Evolutionary conservation across 2,113 vertebrate genomes (phyloP), one percentile per base, ranked within the genome.

Genomic region (Ptyas mucosa): DNA sequence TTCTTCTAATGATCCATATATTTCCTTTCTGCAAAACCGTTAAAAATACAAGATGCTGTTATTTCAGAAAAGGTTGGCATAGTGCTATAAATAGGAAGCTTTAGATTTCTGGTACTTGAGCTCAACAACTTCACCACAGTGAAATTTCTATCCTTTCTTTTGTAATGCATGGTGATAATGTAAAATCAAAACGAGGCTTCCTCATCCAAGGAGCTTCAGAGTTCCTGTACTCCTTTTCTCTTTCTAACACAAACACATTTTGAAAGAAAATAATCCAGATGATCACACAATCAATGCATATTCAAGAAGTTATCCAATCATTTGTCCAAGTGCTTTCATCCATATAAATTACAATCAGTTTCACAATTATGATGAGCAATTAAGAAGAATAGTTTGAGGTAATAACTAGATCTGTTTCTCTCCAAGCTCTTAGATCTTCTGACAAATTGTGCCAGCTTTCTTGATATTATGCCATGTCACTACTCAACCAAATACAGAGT

Each of bases 231-330:
- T 21, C 8, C 20, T 81, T 81, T 81, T 81, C 75, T 21, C 18
- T 81, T 46, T 81, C 34, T 81, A 43, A 81, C 75, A 81, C 75
- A 81, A 81, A 81, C 34, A 85, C 51, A 43, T 43, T 75, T 81
- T 24, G 34, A 85, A 55, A 91, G 69, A 85, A 85, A 85, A 91
- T 85, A 55, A 91, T 55, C 69, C 90, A 46, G 51, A 24, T 81
- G 52, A 34, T 90, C 61, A 85, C 23, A 85, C 90, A 85, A 54
- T 26, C 51, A 54, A 91, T 85, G 34, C 34, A 91, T 91, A 91
- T 91, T 91, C 90, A 91, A 91, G 90, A 26, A 91, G 64, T 54
- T 91, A 91, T 51, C 89, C 24, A n/a, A 69, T 81, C 49, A 90
- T 69, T 90, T 69, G 49, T 85, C 64, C 26, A 23, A 91, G 51